Conservation (phyloP, 1,140 invertebrate species). For the Caerostris extrusa region DNA sequence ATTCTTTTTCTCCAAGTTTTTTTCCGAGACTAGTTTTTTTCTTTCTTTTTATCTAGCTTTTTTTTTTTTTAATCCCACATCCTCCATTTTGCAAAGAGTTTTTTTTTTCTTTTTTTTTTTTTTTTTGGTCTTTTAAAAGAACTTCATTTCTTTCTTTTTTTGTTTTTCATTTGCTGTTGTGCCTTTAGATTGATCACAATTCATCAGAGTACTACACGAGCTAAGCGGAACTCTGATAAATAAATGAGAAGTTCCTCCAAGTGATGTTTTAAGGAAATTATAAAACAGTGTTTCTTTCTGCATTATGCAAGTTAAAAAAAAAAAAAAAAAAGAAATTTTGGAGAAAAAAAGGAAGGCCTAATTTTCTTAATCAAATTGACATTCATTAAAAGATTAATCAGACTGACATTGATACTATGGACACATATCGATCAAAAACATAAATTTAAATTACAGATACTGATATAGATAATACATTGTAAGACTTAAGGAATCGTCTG, state of each 20-base stretch:
- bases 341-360: too few relatives aligned
- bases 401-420: too few relatives aligned
- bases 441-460: too few relatives aligned
- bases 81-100: not conserved
- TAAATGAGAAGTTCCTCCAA: not conserved
- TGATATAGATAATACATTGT: too few relatives aligned
- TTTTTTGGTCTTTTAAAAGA: too few relatives aligned
- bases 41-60: not conserved
- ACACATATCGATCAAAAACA: too few relatives aligned
- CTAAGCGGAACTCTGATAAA: not conserved
- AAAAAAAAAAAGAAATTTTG: too few relatives aligned
- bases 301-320: too few relatives aligned
- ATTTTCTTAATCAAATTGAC: too few relatives aligned
- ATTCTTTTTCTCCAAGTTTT: not conserved
- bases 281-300: not conserved
- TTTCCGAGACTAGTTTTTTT: not conserved
- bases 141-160: too few relatives aligned
- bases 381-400: too few relatives aligned
- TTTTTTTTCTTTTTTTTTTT: not conserved
- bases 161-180: not conserved
- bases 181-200: slow-evolving; percentile 22
- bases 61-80: not conserved
- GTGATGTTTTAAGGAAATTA: not conserved
- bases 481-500: too few relatives aligned
- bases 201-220: not conserved